These are phyloP conservation scores for Ellobius talpinus DNA, from an alignment of 2,113 vertebrate species.

Conservation along the genomic window DNA sequence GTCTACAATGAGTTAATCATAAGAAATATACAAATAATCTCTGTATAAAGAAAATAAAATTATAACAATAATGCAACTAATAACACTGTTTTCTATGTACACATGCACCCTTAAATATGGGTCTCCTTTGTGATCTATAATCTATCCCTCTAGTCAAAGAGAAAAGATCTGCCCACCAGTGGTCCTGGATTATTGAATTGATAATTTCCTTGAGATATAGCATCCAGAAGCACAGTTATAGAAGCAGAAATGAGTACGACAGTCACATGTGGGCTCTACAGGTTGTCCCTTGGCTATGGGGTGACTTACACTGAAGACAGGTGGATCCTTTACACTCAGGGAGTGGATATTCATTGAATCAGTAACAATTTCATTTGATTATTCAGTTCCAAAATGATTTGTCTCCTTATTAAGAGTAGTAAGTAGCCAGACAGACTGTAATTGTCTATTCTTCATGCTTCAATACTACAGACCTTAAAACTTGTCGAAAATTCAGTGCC, in stretches of 20 bases:
- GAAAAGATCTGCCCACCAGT: not conserved
- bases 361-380: not conserved
- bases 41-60: not conserved
- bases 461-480: not conserved
- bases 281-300: fast-evolving
- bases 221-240: not conserved
- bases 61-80: not conserved
- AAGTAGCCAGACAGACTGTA: not conserved
- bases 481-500: not conserved
- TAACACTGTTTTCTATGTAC: not conserved
- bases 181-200: not conserved
- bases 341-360: not conserved
- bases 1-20: not conserved
- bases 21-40: not conserved
- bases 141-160: not conserved
- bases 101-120: not conserved
- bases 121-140: not conserved
- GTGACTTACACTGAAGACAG: fast-evolving
- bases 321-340: not conserved
- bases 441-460: not conserved
- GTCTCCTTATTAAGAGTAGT: not conserved
- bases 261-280: not conserved
- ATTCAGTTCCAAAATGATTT: not conserved
- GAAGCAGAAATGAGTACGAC: not conserved
- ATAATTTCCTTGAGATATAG: not conserved